Base-by-base conservation (phyloP, 2,888 invertebrate genomes). In the Busseola fusca region DNA sequence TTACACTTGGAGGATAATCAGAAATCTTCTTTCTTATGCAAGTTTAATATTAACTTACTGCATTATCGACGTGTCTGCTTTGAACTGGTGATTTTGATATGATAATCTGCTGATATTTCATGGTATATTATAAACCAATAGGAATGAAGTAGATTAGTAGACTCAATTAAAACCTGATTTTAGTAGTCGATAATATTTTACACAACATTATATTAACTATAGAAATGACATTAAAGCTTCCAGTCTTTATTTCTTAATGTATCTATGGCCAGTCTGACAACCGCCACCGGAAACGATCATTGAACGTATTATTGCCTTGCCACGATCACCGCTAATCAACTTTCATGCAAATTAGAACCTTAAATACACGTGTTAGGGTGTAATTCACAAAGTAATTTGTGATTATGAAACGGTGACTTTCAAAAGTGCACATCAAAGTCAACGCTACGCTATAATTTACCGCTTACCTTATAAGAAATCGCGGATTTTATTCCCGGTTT, bases 241-340 rank as follows among this genome's bases (percentile, higher is more conserved):
- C 76, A 56, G 83, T 74, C 76, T 83, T 80, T 57, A 73, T 58
- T 45, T 70, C 50, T 78, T 78, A 67, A 82, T 78, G 80, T 80
- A 59, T 80, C 80, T 45, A 73, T 69, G 66, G 25, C 66, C 16
- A 48, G 68, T 60, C 57, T 56, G 64, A 67, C 69, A 64, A 56
- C 75, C 45, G 56, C 62, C 63, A 74, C 75, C 80, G 80, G 80
- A 82, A 80, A 69, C 68, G 30, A 64, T 69, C 62, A 65, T 70
- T n/a, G 64, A 69, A 70, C 77, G 5, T 59, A 76, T 76, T 81
- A 83, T 76, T 81, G 77, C 69, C 69, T 64, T 52, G 12, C 75
- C 56, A 48, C 25, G 25, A 50, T 66, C 37, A 50, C 52, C 34
- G 50, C 25, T 64, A 60, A 65, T 70, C 50, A 68, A 56, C 65